Evolutionary conservation across 2,113 vertebrate species (phyloP), one percentile per base, ranked within the genome.

Genomic region (Corythornis madagascariensis): DNA sequence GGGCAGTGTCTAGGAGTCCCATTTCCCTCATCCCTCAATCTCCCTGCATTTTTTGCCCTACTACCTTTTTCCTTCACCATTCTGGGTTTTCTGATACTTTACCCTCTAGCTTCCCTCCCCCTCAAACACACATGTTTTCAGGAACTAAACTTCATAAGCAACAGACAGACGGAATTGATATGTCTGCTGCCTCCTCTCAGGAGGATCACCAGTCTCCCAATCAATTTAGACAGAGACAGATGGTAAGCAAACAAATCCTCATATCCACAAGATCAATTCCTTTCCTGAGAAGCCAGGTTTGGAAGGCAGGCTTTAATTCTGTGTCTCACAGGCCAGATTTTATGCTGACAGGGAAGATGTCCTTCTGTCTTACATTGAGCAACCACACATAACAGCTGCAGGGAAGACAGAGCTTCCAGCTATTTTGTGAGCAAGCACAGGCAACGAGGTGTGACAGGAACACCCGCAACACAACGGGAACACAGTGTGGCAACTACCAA

Each of bases 11-110:
- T 50, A 26, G 11, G 48, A 59, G 16, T 17, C 17, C 7, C 7
- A 9, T 29, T 31, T 52, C 6, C 35, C 11, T 4, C 6, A 8
- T 7, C 13, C 1, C 9, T n/a, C 9, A 5, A 3, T n/a, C 28
- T 55, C 25, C 21, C 8, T 6, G 1, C 18, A 18, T 82, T 73
- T 7, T 43, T 38, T 38, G 26, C 7, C 10, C 4, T 4, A 5
- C 24, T 15, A 35, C n/a, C 18, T 73, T 63, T 83, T 77, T 35
- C 42, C 20, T 83, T 92, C 47, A n/a, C 15, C 12, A 10, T 6
- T 52, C 18, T 19, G 31, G 13, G 5, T 17, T 11, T 69, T 90
- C 80, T 45, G 29, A 60, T 71, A 57, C 31, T 43, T 56, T 63
- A 66, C 5, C 9, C 59, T 4, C 22, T 7, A 40, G 64, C 25